Percentiles rank a stretch among this genome's conserved stretches.
These are phyloP conservation scores for Calameuta idolon DNA, from an alignment of 2,888 invertebrate genomes.

Conservation along the genomic window DNA sequence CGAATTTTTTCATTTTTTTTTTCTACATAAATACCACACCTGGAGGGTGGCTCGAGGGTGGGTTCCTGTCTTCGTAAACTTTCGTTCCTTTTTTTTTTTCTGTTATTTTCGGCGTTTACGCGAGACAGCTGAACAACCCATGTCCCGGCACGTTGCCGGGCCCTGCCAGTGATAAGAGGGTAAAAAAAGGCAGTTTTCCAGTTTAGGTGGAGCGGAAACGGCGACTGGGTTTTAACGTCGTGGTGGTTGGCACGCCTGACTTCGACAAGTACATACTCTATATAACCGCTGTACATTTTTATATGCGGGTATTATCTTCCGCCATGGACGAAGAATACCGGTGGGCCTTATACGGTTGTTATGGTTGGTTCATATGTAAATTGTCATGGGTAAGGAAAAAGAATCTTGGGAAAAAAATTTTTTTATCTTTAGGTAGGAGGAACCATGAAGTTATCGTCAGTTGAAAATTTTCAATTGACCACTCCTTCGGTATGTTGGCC, in stretches of 20 bases:
- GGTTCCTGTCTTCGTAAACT: not conserved
- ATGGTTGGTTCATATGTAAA: not conserved
- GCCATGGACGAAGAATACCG: not conserved
- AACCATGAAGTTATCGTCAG: not conserved
- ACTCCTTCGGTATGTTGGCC: not conserved
- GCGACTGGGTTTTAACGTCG: conserved; percentile 11
- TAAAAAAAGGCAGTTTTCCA: conserved; percentile 52
- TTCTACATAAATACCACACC: not conserved
- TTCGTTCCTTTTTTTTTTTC: not conserved
- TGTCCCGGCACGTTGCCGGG: conserved; percentile 18
- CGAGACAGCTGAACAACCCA: conserved; percentile 50
- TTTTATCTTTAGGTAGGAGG: too few relatives aligned
- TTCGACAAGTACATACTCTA: not conserved
- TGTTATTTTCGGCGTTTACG: not conserved
- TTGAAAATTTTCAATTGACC: not conserved
- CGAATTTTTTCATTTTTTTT: not conserved
- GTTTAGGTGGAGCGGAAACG: conserved; percentile 36
- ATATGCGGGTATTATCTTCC: conserved; percentile 56
- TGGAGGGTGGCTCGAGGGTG: not conserved
- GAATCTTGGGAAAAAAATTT: too few relatives aligned
- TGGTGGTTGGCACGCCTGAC: not conserved
- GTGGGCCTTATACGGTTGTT: not conserved
- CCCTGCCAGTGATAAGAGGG: conserved; percentile 43
- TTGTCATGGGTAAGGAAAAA: not conserved
- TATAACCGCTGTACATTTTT: not conserved